These are phyloP conservation scores for Metridium senile DNA, from an alignment of 92 coral and sea anemone genomes.

Conservation along the genomic window DNA sequence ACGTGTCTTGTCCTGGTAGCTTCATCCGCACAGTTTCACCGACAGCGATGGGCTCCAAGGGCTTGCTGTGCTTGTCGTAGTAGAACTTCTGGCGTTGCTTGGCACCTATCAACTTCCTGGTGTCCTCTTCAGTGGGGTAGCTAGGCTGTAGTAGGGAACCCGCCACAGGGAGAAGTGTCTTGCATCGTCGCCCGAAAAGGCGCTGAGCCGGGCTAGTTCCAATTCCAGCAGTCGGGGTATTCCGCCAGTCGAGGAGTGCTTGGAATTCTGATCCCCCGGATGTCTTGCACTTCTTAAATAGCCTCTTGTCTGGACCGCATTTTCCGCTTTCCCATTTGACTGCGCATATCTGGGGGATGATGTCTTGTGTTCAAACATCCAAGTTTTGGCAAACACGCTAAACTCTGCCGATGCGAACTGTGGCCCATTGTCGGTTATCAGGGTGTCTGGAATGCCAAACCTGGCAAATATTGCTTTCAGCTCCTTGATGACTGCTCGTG, in stretches of 20 bases:
- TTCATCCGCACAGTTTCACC: constrained; percentile 49
- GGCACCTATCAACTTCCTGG: constrained; percentile 20
- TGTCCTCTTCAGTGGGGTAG: constrained; percentile 34
- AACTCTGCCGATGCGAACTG: constrained; percentile 42
- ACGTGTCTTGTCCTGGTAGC: constrained; percentile 40
- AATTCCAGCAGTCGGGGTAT: constrained; percentile 48
- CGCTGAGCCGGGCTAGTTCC: constrained; percentile 54
- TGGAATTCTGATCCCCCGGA: constrained; percentile 45
- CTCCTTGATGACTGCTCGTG: constrained; percentile 50
- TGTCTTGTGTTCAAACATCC: constrained; percentile 35
- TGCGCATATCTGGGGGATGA: constrained; percentile 41
- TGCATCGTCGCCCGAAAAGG: constrained; percentile 44
- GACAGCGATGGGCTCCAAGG: constrained; percentile 13
- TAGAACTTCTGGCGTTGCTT: constrained; percentile 45
- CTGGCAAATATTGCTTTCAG: constrained; percentile 37
- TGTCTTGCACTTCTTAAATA: constrained; percentile 43
- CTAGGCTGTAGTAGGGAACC: constrained; percentile 47
- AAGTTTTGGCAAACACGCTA: constrained; percentile 28
- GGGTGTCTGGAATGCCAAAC: constrained; percentile 47
- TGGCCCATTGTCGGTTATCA: constrained; percentile 57
- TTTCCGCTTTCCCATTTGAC: constrained; percentile 58
- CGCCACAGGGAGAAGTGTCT: constrained; percentile 49
- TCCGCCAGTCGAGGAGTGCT: constrained; percentile 52
- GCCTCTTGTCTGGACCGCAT: constrained; percentile 45
- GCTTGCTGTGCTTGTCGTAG: constrained; percentile 37